Conservation (phyloP, 2,888 invertebrate species). For the Caenorhabditis sp. region DNA sequence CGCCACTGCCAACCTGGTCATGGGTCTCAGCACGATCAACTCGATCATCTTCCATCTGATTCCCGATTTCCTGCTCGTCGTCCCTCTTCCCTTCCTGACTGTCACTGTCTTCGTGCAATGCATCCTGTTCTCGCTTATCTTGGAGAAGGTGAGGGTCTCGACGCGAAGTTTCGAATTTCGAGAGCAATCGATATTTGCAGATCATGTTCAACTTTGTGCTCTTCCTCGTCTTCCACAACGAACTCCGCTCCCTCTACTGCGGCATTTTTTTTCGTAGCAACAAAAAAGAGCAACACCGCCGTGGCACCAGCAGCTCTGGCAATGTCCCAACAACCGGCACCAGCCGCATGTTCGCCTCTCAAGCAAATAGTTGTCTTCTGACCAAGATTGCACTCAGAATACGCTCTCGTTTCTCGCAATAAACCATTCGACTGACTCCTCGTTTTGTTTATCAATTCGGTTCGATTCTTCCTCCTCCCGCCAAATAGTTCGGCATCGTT, state of each 20-base stretch:
- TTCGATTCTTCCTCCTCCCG: background rate
- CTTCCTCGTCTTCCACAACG: constrained; percentile 33
- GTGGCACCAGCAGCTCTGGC: background rate
- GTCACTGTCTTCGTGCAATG: constrained; percentile 15
- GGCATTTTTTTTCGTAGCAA: constrained; percentile 24
- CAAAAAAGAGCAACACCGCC: background rate
- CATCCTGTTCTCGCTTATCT: constrained; percentile 27
- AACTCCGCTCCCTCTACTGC: constrained; percentile 20
- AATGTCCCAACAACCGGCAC: background rate
- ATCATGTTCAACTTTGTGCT: constrained; percentile 35
- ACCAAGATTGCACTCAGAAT: background rate
- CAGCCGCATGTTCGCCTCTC: background rate
- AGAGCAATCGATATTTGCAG: too few relatives aligned
- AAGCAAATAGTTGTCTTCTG: constrained; percentile 8
- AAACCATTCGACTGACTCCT: background rate
- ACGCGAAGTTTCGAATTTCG: background rate
- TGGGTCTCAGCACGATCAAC: constrained; percentile 32
- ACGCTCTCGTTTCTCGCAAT: constrained; percentile 16
- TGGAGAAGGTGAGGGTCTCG: constrained; percentile 45
- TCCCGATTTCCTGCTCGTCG: constrained; percentile 27
- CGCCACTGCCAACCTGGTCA: constrained; percentile 14
- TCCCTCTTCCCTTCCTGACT: constrained; percentile 2
- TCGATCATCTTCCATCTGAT: constrained; percentile 37
- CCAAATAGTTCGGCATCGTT: constrained; percentile 18
- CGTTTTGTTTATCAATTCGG: background rate